These are phyloP conservation scores for Heterotis niloticus DNA, from an alignment of 2,113 vertebrate species.

Conservation along the genomic window DNA sequence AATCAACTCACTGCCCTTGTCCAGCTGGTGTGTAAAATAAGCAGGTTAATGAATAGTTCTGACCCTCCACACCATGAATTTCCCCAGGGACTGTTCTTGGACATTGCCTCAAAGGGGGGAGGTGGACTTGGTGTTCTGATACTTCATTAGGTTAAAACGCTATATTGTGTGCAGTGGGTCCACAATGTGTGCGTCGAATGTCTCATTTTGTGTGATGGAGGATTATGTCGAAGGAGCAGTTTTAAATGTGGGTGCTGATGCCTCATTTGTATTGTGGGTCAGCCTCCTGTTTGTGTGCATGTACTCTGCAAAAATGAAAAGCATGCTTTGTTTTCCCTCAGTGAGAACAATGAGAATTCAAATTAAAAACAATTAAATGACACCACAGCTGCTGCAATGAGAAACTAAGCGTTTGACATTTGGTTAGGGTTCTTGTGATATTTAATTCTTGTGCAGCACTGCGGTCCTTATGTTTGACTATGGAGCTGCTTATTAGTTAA, in stretches of 20 bases:
- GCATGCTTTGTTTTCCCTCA: too few species aligned
- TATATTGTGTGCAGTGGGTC: slow-evolving; percentile 17
- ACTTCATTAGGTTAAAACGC: slow-evolving; percentile 51
- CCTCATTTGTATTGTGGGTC: slow-evolving; percentile 2
- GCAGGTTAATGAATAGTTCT: neutral
- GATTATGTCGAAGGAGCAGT: slow-evolving; percentile 36
- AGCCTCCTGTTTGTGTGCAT: neutral
- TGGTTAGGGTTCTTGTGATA: too few species aligned
- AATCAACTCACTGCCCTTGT: neutral
- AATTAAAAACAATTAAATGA: neutral
- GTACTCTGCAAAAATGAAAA: neutral
- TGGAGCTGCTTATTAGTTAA: slow-evolving; percentile 50
- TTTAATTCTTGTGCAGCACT: too few species aligned
- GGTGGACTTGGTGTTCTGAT: slow-evolving; percentile 35
- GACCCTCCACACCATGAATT: neutral
- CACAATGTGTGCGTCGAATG: neutral
- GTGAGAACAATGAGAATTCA: neutral
- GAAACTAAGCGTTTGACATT: neutral
- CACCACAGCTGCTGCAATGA: neutral
- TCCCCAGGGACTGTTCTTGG: slow-evolving; percentile 11
- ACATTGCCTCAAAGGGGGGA: slow-evolving; percentile 33
- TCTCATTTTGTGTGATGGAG: slow-evolving; percentile 17
- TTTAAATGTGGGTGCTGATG: slow-evolving; percentile 46
- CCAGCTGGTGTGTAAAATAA: neutral
- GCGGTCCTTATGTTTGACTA: too few species aligned